These are phyloP conservation scores for Pegoplata infirma DNA, from an alignment of 2,888 invertebrate genomes.

Conservation along the genomic window DNA sequence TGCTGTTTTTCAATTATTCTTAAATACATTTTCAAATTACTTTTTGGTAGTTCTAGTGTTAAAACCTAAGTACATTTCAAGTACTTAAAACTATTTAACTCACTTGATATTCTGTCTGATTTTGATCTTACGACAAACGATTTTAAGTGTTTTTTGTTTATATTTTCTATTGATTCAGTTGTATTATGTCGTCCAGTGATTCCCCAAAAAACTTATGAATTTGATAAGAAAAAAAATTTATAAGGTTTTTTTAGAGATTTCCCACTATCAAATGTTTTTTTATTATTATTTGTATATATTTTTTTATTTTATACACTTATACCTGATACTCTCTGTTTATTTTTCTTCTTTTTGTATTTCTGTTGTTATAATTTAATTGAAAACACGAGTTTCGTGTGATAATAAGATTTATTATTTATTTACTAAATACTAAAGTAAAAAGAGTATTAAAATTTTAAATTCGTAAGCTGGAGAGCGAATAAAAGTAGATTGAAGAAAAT, in stretches of 20 bases:
- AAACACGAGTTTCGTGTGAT: slow-evolving; percentile 70
- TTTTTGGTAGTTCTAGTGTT: too few species aligned
- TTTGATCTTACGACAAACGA: neutral
- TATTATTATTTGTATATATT: too few species aligned
- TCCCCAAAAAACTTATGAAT: neutral
- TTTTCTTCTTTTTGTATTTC: slow-evolving; percentile 32
- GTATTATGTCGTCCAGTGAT: neutral
- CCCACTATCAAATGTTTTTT: too few species aligned
- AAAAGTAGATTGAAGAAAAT: too few species aligned
- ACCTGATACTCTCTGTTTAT: slow-evolving; percentile 19
- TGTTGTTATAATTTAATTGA: slow-evolving; percentile 67
- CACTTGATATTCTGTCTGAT: neutral
- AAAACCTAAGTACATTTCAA: too few species aligned
- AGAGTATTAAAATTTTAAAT: slow-evolving; percentile 1
- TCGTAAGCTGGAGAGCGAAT: neutral
- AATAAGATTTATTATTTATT: slow-evolving; percentile 71
- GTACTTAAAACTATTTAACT: too few species aligned
- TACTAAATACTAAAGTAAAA: slow-evolving; percentile 66
- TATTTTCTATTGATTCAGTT: too few species aligned
- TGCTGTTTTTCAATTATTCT: too few species aligned
- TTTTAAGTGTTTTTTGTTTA: neutral
- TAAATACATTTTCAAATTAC: too few species aligned
- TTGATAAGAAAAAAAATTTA: neutral
- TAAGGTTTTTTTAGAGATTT: too few species aligned
- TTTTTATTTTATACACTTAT: too few species aligned